These are phyloP conservation scores for Calephelis virginiensis DNA, from an alignment of 1,140 invertebrate genomes.

Conservation along the genomic window DNA sequence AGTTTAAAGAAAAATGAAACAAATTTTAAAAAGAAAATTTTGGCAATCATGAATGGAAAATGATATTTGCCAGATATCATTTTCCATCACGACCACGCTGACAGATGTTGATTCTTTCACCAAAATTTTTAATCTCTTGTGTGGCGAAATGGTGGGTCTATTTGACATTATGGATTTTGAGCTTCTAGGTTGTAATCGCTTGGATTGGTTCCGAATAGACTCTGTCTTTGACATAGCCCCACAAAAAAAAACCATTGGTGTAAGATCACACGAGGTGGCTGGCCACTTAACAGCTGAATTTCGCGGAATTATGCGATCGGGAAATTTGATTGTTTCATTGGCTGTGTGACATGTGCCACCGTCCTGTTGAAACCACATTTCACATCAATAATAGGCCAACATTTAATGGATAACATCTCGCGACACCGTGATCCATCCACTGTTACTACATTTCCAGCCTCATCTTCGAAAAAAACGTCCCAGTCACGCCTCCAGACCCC, in stretches of 20 bases:
- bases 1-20: no score
- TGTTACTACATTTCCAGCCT: slow-evolving; percentile 8
- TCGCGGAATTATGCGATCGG: not conserved
- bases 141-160: no score
- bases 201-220: not conserved
- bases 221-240: slow-evolving; percentile 1
- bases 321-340: slow-evolving; percentile 9
- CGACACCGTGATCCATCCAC: slow-evolving; percentile 12
- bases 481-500: slow-evolving; percentile 7
- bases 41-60: no score
- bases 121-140: no score
- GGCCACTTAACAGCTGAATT: not conserved
- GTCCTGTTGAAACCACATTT: slow-evolving; percentile 1
- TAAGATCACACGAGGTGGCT: slow-evolving; percentile 1
- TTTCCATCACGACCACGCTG: no score
- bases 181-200: not conserved
- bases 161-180: not conserved
- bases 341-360: slow-evolving; percentile 1
- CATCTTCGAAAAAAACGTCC: slow-evolving; percentile 10
- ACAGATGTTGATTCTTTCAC: no score
- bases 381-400: not conserved
- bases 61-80: no score
- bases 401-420: not conserved
- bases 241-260: not conserved
- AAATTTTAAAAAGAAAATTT: no score